Conservation (phyloP, 1,140 invertebrate species). For the Drosophila neocordata region DNA sequence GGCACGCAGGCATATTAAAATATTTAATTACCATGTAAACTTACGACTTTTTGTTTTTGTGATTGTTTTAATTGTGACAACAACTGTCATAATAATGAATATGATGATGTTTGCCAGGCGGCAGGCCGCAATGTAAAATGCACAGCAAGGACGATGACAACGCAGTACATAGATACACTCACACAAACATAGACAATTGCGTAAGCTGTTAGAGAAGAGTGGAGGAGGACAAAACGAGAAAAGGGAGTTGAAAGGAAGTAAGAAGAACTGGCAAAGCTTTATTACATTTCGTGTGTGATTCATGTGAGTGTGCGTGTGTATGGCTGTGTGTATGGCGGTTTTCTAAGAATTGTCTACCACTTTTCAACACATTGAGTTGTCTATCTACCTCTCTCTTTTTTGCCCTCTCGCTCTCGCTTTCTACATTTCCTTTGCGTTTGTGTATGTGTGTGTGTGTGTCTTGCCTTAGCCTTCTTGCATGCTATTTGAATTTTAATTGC, state of each 20-base stretch:
- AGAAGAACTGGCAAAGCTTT: slow-evolving; percentile 59
- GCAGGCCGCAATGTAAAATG: slow-evolving; percentile 38
- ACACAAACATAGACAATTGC: slow-evolving; percentile 35
- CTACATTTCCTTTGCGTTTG: background rate
- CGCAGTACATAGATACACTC: slow-evolving; percentile 5
- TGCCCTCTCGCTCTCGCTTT: background rate
- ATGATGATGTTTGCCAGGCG: slow-evolving; percentile 74
- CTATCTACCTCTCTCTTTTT: slow-evolving; percentile 18
- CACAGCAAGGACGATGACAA: slow-evolving; percentile 25
- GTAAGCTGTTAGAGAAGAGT: slow-evolving; percentile 18
- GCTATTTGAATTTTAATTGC: slow-evolving; percentile 82
- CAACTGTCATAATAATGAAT: slow-evolving; percentile 81
- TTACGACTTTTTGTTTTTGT: slow-evolving; percentile 80
- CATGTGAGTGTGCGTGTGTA: slow-evolving; percentile 39
- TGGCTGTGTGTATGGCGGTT: slow-evolving; percentile 52
- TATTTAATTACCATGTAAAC: slow-evolving; percentile 81
- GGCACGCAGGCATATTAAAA: slow-evolving; percentile 74
- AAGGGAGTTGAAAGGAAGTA: slow-evolving; percentile 6
- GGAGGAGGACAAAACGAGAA: background rate
- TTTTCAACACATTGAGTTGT: slow-evolving; percentile 68
- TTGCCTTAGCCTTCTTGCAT: slow-evolving; percentile 47
- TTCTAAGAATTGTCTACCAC: slow-evolving; percentile 72
- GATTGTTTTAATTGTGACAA: slow-evolving; percentile 81
- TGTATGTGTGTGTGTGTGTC: background rate
- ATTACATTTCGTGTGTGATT: slow-evolving; percentile 71